Conservation (phyloP, 2,113 vertebrate genomes). For the Thunnus thynnus region DNA sequence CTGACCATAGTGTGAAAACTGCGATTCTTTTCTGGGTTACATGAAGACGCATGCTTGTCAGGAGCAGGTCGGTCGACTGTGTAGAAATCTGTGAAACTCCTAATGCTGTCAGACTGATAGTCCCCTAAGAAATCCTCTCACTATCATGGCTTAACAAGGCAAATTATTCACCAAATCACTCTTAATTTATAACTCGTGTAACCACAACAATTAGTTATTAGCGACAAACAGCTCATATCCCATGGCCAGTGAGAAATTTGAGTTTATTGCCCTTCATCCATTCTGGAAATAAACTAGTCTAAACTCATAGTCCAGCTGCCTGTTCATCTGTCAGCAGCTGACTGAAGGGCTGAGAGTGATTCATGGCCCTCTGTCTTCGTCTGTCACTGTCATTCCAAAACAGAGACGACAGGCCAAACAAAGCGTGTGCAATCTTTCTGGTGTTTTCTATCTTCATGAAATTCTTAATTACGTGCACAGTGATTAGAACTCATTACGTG, state of each 20-base stretch:
- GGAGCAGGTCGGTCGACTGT: constrained; percentile 18
- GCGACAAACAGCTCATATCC: constrained; percentile 6
- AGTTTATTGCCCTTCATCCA: constrained; percentile 15
- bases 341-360: constrained; percentile 50
- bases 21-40: constrained; percentile 56
- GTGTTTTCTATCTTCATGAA: constrained; percentile 17
- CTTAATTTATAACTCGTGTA: constrained; percentile 2
- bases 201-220: background rate
- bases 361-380: constrained; percentile 29
- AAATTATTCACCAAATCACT: background rate
- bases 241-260: background rate
- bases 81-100: constrained; percentile 19
- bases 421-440: constrained; percentile 29
- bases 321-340: constrained; percentile 36
- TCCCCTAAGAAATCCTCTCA: constrained; percentile 11
- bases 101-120: constrained; percentile 20
- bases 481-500: constrained; percentile 31
- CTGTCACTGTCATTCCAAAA: constrained; percentile 41
- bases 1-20: constrained; percentile 59
- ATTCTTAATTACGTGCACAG: constrained; percentile 6
- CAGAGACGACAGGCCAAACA: constrained; percentile 39
- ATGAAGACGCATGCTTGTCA: constrained; percentile 53
- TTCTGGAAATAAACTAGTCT: constrained; percentile 31
- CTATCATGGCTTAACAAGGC: background rate
- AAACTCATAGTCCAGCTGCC: constrained; percentile 21